Evolutionary conservation across 2,888 invertebrate species (phyloP).

Genomic region (Hydrotaea diabolus): DNA sequence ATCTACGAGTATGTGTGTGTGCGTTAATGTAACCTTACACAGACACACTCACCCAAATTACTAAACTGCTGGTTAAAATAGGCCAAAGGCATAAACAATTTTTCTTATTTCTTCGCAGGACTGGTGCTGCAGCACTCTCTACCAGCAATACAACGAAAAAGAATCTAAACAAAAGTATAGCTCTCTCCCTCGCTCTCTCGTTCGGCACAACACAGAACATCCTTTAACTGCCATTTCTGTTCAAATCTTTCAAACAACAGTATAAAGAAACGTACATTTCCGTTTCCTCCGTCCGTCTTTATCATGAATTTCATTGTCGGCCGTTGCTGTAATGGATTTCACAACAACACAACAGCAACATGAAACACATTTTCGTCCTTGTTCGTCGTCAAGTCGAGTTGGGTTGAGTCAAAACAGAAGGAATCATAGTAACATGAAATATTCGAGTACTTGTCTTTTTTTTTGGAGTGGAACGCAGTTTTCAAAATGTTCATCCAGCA

Average conservation of each 20-base stretch:
- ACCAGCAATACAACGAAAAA: background rate
- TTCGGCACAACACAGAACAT: background rate
- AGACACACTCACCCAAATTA: background rate
- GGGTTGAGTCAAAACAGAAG: background rate
- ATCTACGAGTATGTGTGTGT: background rate
- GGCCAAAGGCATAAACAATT: slow-evolving; percentile 55
- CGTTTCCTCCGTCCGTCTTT: slow-evolving; percentile 24
- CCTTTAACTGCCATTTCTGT: slow-evolving; percentile 4
- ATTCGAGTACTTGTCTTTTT: slow-evolving; percentile 14
- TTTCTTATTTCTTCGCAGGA: slow-evolving; percentile 2
- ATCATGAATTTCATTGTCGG: slow-evolving; percentile 11
- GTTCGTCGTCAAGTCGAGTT: background rate
- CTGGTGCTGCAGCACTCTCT: background rate
- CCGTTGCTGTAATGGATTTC: background rate
- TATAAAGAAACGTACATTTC: slow-evolving; percentile 43
- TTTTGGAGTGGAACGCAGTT: background rate
- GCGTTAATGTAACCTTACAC: slow-evolving; percentile 38
- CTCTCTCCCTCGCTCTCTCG: background rate
- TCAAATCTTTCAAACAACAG: slow-evolving; percentile 32
- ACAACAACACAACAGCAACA: background rate
- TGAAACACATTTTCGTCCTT: slow-evolving; percentile 6
- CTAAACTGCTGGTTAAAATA: slow-evolving; percentile 44
- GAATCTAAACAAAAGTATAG: background rate
- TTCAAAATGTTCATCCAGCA: slow-evolving; percentile 3
- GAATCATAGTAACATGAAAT: background rate